Conservation (phyloP, 2,888 invertebrate species). For the Pogonocherus hispidulus region DNA sequence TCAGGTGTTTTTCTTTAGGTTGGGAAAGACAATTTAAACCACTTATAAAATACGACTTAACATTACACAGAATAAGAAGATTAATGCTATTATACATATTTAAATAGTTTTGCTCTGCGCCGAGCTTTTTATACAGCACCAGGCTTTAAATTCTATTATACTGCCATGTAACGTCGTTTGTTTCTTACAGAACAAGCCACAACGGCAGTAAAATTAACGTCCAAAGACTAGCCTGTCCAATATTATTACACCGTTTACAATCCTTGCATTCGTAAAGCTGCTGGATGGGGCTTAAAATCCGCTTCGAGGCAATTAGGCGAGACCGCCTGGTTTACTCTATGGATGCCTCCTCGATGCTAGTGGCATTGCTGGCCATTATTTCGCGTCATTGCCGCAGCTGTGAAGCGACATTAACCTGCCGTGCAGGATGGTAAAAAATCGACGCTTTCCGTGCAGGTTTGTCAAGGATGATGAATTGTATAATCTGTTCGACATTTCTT, state of each 20-base stretch:
- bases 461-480: too few relatives aligned
- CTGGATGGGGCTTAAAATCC: conserved; percentile 39
- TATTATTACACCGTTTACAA: conserved; percentile 25
- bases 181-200: background rate
- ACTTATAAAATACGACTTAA: too few relatives aligned
- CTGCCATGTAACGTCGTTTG: background rate
- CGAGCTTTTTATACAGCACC: too few relatives aligned
- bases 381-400: conserved; percentile 44
- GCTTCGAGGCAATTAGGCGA: conserved; percentile 47
- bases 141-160: background rate
- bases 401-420: conserved; percentile 33
- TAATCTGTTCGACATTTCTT: too few relatives aligned
- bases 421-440: too few relatives aligned
- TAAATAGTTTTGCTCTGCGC: too few relatives aligned
- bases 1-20: too few relatives aligned
- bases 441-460: too few relatives aligned
- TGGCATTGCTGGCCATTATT: conserved; percentile 45
- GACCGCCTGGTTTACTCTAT: conserved; percentile 41
- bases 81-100: too few relatives aligned
- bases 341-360: conserved; percentile 38
- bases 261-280: conserved; percentile 9
- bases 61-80: too few relatives aligned
- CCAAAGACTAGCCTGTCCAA: conserved; percentile 5
- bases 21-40: too few relatives aligned
- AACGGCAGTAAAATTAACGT: conserved; percentile 13